Base-by-base conservation (phyloP, 2,888 invertebrate genomes). In the Drosophila kanekoi region DNA sequence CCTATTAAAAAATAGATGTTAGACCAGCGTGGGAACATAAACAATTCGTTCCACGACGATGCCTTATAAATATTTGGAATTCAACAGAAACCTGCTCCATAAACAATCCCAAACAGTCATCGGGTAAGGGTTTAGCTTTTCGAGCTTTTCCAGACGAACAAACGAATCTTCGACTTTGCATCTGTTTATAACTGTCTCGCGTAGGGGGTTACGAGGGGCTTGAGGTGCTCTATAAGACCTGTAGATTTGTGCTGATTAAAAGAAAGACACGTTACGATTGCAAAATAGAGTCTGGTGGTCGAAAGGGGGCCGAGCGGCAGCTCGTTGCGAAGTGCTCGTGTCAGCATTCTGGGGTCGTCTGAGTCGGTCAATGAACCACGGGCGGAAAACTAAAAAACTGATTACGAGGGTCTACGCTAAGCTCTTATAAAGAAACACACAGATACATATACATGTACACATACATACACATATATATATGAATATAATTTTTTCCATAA, bases 301-400 rank as follows among this genome's bases (percentile, higher is more conserved):
- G 14, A 8, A n/a, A 28, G 18, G 48, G 14, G 33, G 35, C n/a
- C 49, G 44, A 33, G 41, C 48, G 48, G 51, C 41, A 33, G 56
- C 48, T 14, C 38, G 53, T 57, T 76, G 41, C 38, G 44, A 74
- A 66, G 60, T 52, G 84, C 79, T 72, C 84, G 69, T 84, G 87
- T 83, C 87, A 83, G 83, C 87, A 75, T 37, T 81, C 52, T 85
- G 72, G 72, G 83, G 87, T 83, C 86, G 81, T 70, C 67, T 64
- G 66, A 68, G 78, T 61, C 77, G 83, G 83, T 86, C 83, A 77
- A 64, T 77, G 83, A 83, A 83, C 83, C 52, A 38, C 54, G 20
- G 52, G 64, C 81, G 77, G 79, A 79, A 83, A 83, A 81, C 76
- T 65, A 45, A 62, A 81, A 69, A 51, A 86, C 59, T 83, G 81